These are phyloP conservation scores for Bucorvus abyssinicus DNA, from an alignment of 2,797 vertebrate species.

Conservation along the genomic window DNA sequence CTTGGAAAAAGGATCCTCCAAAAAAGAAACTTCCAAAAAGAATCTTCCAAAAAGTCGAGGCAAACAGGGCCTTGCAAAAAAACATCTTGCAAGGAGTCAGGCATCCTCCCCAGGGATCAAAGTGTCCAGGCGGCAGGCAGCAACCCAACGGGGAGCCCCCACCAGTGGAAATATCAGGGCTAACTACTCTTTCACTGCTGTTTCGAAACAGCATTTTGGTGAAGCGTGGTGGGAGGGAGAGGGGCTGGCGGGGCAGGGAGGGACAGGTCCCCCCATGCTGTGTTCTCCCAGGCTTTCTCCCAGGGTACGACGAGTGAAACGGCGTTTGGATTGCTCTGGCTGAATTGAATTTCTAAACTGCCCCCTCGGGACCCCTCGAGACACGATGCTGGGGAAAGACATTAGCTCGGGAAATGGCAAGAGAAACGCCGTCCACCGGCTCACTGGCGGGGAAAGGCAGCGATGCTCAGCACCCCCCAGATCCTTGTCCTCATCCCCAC, in stretches of 20 bases:
- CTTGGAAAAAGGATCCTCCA: not conserved
- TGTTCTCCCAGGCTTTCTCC: not conserved
- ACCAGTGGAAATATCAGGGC: rapidly evolving
- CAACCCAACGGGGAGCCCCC: not conserved
- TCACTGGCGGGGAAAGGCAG: not conserved
- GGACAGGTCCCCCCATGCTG: not conserved
- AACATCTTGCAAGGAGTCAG: not conserved
- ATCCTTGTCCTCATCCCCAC: not conserved
- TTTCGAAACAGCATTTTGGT: not conserved
- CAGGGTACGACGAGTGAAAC: not conserved
- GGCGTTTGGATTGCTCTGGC: not conserved
- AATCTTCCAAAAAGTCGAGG: not conserved
- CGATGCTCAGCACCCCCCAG: not conserved
- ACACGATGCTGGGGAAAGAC: not conserved
- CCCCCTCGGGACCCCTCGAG: conserved; percentile 52
- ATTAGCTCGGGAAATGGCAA: not conserved
- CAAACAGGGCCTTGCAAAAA: not conserved
- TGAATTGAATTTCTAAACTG: conserved; percentile 32
- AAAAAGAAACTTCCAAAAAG: not conserved
- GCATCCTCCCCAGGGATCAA: not conserved
- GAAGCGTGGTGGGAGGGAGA: not conserved
- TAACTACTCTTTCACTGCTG: rapidly evolving
- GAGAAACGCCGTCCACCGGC: rapidly evolving
- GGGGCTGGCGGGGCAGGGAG: not conserved
- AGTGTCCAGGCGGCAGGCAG: rapidly evolving